Evolutionary conservation across 2,888 invertebrate genomes (phyloP), one percentile per base, ranked within the genome.

Genomic region (Conomelus anceps): DNA sequence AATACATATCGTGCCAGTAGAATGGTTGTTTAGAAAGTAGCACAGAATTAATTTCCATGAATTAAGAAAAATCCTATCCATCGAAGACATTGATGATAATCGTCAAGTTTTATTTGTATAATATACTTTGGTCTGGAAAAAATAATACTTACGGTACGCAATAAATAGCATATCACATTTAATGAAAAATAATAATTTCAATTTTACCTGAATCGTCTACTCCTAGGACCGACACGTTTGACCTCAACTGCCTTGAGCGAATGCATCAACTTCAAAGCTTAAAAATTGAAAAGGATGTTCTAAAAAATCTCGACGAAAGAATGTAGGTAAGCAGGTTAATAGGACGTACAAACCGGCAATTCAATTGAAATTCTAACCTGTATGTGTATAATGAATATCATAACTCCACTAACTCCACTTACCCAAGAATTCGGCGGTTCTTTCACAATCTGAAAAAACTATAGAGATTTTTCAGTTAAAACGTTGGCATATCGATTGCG

Each of bases 301-400:
- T 63, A 63, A 63, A 41, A 63, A 63, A 63, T 63, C 63, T 63
- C 63, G 3, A 63, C 63, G 63, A 23, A 86, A 86, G 86, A 86
- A 86, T 26, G 86, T 86, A 86, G 86, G 86, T 24, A 86, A 86
- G n/a, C 26, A 86, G 86, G 86, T 86, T 86, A 86, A 22, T 23
- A 86, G 86, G 86, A 29, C 86, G 22, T 23, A 26, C 63, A 63
- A 63, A 63, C 63, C 63, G 63, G 63, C 63, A 63, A 63, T 63
- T 63, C 63, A 63, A 63, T 63, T 63, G 63, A 63, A 63, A 63
- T 63, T 63, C 63, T 63, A 63, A 63, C 63, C 63, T 63, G 63
- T 63, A 63, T n/a, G 34, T 34, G 34, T 34, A 34, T 34, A 34
- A 17, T 34, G 34, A 34, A 63, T n/a, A n/a, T n/a, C 63, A 3